Base-by-base conservation (phyloP, 2,797 vertebrate species). In the Thalassophryne amazonica region DNA sequence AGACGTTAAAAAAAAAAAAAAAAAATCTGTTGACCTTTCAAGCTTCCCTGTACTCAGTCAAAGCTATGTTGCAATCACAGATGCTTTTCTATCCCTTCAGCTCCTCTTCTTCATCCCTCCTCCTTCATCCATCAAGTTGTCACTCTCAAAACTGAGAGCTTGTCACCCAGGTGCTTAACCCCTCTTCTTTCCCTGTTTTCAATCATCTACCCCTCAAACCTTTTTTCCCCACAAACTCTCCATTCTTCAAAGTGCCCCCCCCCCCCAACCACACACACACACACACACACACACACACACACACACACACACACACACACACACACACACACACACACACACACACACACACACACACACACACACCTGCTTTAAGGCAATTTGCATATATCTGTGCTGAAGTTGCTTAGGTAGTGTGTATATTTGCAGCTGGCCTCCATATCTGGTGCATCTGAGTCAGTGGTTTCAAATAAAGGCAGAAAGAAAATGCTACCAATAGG, bases 81-180 rank as follows among this genome's bases (percentile, higher is more conserved):
- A 13, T 59, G 63, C 40, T 32, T 43, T 29, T 9, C 20, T 39
- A 21, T 45, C 12, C 25, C 33, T 43, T 63, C 59, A 62, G 46
- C 43, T 75, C 56, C 56, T 69, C 27, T 60, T 40, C 55, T 67
- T 51, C 21, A 2, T 43, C 57, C 52, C 39, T 45, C 43, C 33
- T 48, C n/a, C 69, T 74, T 58, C 74, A 88, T 88, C 82, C 75
- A 86, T 89, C 86, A 86, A 78, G 57, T 73, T 61, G 73, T 73
- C 62, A 24, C 69, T 57, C 61, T 71, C 49, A 73, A 67, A 84
- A 86, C 72, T 60, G 60, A 69, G 77, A 78, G 75, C 58, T 51
- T 43, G 54, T 80, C 84, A 83, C 73, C 62, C 57, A 11, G 23
- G 62, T 74, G 70, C 77, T 88, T 89, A 86, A 88, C 81, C 83